Conservation (phyloP, 2,797 vertebrate genomes). For the Lagocephalus sceleratus region DNA sequence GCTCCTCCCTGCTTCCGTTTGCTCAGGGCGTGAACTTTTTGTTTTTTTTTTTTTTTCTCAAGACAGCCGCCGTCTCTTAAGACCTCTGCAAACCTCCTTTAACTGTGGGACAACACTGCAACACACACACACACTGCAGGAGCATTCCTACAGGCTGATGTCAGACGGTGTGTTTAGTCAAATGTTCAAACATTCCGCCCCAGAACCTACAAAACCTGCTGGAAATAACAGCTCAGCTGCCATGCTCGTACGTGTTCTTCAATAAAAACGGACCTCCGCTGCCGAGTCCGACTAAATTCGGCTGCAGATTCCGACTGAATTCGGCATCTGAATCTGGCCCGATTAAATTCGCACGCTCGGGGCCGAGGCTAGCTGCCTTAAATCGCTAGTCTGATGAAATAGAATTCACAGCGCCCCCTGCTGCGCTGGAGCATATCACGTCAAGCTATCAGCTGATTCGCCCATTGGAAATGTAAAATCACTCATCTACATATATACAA, state of each 20-base stretch:
- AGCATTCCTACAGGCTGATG: slow-evolving; percentile 29
- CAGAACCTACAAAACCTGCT: neutral
- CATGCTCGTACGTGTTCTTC: neutral
- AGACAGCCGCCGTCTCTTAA: neutral
- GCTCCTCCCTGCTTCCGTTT: neutral
- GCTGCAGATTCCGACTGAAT: too few relatives aligned
- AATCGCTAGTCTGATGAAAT: too few relatives aligned
- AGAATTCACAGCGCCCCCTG: too few relatives aligned
- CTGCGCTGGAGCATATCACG: too few relatives aligned
- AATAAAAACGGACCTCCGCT: too few relatives aligned
- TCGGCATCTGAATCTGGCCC: too few relatives aligned
- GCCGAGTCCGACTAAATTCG: too few relatives aligned
- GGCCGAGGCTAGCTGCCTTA: too few relatives aligned
- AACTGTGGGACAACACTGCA: slow-evolving; percentile 17
- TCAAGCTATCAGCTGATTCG: too few relatives aligned
- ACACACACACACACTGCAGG: neutral
- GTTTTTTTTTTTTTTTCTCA: neutral
- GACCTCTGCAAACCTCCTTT: slow-evolving; percentile 1
- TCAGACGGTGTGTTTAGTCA: slow-evolving; percentile 13
- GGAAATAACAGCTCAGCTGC: neutral
- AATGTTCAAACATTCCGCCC: slow-evolving; percentile 6
- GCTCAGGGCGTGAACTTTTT: neutral
- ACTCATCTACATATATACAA: too few relatives aligned
- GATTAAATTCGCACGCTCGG: too few relatives aligned
- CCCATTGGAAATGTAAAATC: too few relatives aligned